These are phyloP conservation scores for Oryzias melastigma DNA, from an alignment of 2,113 vertebrate species.

Conservation along the genomic window DNA sequence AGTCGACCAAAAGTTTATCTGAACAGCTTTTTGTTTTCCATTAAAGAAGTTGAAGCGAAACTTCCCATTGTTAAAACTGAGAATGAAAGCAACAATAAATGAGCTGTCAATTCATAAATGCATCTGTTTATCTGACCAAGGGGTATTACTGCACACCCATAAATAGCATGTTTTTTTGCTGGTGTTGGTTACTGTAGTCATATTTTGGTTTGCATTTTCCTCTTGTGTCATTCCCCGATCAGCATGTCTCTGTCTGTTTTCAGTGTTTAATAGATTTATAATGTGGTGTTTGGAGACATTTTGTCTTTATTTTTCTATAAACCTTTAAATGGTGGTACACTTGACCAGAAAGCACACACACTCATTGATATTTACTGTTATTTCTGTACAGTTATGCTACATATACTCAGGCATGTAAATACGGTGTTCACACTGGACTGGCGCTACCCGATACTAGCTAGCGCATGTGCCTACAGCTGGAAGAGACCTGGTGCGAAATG, in stretches of 20 bases:
- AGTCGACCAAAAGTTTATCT: too few relatives aligned
- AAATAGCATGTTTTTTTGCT: slow-evolving; percentile 45
- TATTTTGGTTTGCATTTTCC: slow-evolving; percentile 4
- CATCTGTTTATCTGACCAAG: slow-evolving; percentile 43
- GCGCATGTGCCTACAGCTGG: too few relatives aligned
- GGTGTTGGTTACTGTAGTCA: slow-evolving; percentile 32
- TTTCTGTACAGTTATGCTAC: too few relatives aligned
- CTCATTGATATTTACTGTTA: too few relatives aligned
- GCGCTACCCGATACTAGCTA: too few relatives aligned
- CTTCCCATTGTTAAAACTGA: not conserved
- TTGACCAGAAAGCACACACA: too few relatives aligned
- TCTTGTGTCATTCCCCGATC: slow-evolving; percentile 4
- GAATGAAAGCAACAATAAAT: too few relatives aligned
- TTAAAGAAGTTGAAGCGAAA: not conserved
- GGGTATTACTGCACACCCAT: slow-evolving; percentile 1
- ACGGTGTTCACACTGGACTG: too few relatives aligned
- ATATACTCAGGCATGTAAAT: too few relatives aligned
- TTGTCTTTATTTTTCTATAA: not conserved
- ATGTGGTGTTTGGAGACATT: not conserved
- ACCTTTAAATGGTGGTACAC: not conserved
- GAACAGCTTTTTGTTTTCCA: too few relatives aligned
- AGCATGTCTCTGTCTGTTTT: slow-evolving; percentile 9
- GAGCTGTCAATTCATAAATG: not conserved
- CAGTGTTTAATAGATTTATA: slow-evolving; percentile 12
- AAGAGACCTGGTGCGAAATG: too few relatives aligned